These are phyloP conservation scores for Agelaius phoeniceus DNA, from an alignment of 2,113 vertebrate genomes.

Conservation along the genomic window DNA sequence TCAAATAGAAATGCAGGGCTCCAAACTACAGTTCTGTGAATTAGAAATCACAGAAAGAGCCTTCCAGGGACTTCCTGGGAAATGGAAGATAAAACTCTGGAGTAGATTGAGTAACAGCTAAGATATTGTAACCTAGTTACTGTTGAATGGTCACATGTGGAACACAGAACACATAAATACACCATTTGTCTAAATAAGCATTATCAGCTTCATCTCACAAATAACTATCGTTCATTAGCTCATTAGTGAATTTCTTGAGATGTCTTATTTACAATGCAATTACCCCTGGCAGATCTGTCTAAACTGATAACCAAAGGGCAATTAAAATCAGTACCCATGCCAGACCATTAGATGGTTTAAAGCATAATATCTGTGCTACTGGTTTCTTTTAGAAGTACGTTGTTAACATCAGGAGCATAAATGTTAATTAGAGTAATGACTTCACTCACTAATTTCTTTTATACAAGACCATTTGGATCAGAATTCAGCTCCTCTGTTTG, in stretches of 20 bases:
- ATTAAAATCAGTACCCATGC: constrained; percentile 49
- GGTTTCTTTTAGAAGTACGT: constrained; percentile 38
- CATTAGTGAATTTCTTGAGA: constrained; percentile 25
- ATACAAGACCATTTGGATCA: constrained; percentile 67
- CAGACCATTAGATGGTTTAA: constrained; percentile 25
- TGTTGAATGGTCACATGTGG: neutral
- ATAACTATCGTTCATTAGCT: neutral
- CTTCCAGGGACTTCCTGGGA: neutral
- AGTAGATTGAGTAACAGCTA: neutral
- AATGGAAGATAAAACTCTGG: neutral
- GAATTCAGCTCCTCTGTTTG: constrained; percentile 23
- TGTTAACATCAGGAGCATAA: constrained; percentile 59
- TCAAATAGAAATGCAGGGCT: constrained; percentile 24
- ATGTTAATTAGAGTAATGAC: constrained; percentile 70
- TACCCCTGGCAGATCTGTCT: constrained; percentile 28
- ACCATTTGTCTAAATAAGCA: neutral
- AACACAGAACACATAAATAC: neutral
- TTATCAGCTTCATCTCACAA: constrained; percentile 10
- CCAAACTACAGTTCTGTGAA: neutral
- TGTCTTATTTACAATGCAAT: constrained; percentile 38
- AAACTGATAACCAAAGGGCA: constrained; percentile 63
- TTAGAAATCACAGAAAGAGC: neutral
- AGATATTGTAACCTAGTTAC: neutral
- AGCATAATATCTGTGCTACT: constrained; percentile 19
- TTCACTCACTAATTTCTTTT: constrained; percentile 71